phyloP scores from a whole-genome alignment of 1,140 invertebrate genomes.

The Campoletis sonorensis region DNA sequence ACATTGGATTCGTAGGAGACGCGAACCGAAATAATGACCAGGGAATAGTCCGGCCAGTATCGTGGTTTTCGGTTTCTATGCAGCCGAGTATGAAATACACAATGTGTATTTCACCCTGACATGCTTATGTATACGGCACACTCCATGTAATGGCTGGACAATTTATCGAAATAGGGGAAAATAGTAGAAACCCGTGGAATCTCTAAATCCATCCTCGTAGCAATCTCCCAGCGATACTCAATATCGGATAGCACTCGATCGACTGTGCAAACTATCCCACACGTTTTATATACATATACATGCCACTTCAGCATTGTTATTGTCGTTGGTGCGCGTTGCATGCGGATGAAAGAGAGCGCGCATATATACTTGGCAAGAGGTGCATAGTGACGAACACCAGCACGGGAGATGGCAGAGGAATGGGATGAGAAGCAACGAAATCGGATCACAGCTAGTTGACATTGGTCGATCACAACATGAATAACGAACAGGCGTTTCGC shows the following conservation, averaged over 20 bases:
- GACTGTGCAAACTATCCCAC: background rate
- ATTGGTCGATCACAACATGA: constrained; percentile 69
- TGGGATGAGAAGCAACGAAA: constrained; percentile 38
- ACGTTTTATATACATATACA: background rate
- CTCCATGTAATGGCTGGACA: background rate
- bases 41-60: too few relatives aligned
- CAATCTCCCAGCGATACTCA: background rate
- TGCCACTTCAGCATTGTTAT: background rate
- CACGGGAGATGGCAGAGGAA: background rate
- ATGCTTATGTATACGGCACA: too few relatives aligned
- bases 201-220: too few relatives aligned
- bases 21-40: too few relatives aligned
- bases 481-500: constrained; percentile 67
- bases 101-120: too few relatives aligned
- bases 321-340: background rate
- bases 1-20: too few relatives aligned
- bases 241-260: constrained; percentile 14
- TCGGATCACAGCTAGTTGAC: constrained; percentile 65
- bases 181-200: background rate
- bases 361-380: constrained; percentile 20
- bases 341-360: background rate
- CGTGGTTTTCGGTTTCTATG: too few relatives aligned
- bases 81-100: too few relatives aligned
- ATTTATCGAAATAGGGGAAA: background rate
- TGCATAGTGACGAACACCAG: background rate